Evolutionary conservation across 1,140 invertebrate species (phyloP).

Genomic region (Spodoptera frugiperda): DNA sequence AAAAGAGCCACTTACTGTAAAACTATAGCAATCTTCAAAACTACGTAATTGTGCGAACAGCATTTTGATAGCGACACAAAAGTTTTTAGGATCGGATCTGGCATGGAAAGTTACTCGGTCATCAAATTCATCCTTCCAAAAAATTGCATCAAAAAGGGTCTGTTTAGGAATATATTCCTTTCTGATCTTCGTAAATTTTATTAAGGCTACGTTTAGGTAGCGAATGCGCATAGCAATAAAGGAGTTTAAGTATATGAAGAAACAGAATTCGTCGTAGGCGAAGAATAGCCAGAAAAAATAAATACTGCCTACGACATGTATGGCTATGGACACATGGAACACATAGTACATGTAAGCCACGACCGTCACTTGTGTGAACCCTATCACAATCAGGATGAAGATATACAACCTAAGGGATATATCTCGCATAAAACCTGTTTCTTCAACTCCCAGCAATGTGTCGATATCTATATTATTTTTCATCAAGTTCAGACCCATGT

Average conservation of each 20-base stretch:
- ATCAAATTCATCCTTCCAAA: slow-evolving; percentile 63
- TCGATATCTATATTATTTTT: slow-evolving; percentile 62
- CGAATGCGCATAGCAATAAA: slow-evolving; percentile 60
- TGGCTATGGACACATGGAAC: slow-evolving; percentile 45
- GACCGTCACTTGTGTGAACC: slow-evolving; percentile 40
- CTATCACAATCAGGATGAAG: slow-evolving; percentile 34
- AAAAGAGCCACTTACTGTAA: slow-evolving; percentile 58
- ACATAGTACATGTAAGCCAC: slow-evolving; percentile 46
- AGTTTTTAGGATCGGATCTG: slow-evolving; percentile 53
- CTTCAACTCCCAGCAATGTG: slow-evolving; percentile 58
- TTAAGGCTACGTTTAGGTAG: slow-evolving; percentile 68
- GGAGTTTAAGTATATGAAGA: slow-evolving; percentile 52
- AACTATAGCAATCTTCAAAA: slow-evolving; percentile 57
- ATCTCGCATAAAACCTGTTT: slow-evolving; percentile 69
- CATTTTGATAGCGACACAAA: slow-evolving; percentile 57
- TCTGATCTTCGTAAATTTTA: slow-evolving; percentile 63
- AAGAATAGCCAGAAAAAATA: slow-evolving; percentile 58
- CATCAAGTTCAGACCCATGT: slow-evolving; percentile 52
- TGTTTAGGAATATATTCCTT: slow-evolving; percentile 60
- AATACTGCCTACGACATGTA: slow-evolving; percentile 53
- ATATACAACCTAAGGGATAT: slow-evolving; percentile 43
- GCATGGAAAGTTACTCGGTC: slow-evolving; percentile 61
- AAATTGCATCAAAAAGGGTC: slow-evolving; percentile 60
- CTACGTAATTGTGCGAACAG: slow-evolving; percentile 56
- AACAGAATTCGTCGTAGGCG: slow-evolving; percentile 58